Base-by-base conservation (phyloP, 2,797 vertebrate species). In the Crax fasciolata region DNA sequence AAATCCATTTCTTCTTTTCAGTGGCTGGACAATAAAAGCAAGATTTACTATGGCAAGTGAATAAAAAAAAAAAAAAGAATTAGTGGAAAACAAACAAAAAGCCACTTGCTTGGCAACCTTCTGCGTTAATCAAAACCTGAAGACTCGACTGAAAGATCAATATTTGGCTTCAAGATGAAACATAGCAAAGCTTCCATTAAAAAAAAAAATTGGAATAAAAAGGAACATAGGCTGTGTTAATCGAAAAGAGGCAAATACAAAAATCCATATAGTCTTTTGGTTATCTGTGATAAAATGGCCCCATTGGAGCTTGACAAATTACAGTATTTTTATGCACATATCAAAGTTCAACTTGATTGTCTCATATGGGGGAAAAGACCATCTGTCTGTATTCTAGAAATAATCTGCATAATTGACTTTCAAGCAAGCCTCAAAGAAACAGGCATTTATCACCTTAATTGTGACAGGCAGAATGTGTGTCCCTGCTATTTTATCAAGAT, bases 381-480 rank as follows among this genome's bases (percentile, higher is more conserved):
- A 98, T 98, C 98, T 98, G 98, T 98, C 97, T 98, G 95, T 97
- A 97, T 98, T 97, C 97, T 97, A 95, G 94, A 98, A 98, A 98
- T 98, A 97, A 98, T 98, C 97, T 98, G 95, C 97, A 98, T 98
- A 98, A 98, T 98, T 98, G 97, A 98, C 98, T 98, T 98, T 97
- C 97, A 97, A 97, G 97, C 94, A 97, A 97, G 94, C 95, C 97
- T 97, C 96, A 97, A 97, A 98, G 97, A 98, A 98, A 96, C 58
- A 63, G 85, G 89, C 97, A 97, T 98, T 97, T 97, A 98, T 98
- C 97, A 98, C 95, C 94, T 90, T 98, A 98, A 98, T 98, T 98
- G 97, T 98, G 97, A 97, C 97, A 97, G 96, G 95, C 46, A 76
- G 96, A 93, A 88, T 93, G 83, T 97, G 93, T 97, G 93, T 95